These are phyloP conservation scores for Anas platyrhynchos DNA, from an alignment of 2,113 vertebrate genomes.

Conservation along the genomic window DNA sequence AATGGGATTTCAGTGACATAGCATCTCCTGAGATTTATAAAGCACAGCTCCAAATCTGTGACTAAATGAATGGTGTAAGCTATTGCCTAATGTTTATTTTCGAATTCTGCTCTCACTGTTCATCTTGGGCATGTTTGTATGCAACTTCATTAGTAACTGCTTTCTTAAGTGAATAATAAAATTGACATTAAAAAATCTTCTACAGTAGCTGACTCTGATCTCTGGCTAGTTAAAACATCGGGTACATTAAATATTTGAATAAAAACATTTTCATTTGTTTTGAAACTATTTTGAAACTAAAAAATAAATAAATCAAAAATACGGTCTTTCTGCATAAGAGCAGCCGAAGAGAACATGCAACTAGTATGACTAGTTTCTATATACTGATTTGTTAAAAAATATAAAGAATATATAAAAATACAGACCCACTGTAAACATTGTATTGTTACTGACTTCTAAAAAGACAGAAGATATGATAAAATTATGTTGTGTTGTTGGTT, in stretches of 20 bases:
- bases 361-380: no score
- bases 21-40: background rate
- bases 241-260: background rate
- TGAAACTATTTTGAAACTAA: background rate
- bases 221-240: background rate
- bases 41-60: background rate
- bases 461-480: background rate
- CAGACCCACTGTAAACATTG: background rate
- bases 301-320: background rate
- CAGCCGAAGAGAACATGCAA: background rate
- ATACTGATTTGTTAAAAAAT: background rate
- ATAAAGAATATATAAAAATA: background rate
- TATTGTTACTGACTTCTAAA: background rate
- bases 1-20: background rate
- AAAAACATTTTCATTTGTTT: background rate
- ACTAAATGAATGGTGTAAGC: background rate
- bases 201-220: background rate
- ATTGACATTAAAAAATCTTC: background rate
- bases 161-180: background rate
- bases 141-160: background rate
- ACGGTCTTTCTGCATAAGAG: background rate
- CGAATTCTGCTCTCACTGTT: fast-evolving
- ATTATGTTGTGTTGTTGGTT: fast-evolving
- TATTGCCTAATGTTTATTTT: fast-evolving
- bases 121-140: background rate